Base-by-base conservation (phyloP, 2,888 invertebrate species). In the Hypena proboscidalis region DNA sequence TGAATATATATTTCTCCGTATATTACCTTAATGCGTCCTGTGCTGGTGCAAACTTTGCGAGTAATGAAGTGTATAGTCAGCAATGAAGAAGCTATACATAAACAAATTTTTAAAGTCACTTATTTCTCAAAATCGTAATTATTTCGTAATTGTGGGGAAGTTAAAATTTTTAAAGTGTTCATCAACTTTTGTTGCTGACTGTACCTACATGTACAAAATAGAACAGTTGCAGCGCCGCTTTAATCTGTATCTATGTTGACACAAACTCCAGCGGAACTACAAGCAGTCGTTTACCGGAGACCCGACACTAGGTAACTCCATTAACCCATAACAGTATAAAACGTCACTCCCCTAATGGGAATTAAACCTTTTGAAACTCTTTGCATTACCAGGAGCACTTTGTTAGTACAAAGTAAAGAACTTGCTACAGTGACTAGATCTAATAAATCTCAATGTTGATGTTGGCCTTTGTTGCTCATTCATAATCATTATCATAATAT, bases 281-380 rank as follows among this genome's bases (percentile, higher is more conserved):
- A 47, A 45, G 45, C 44, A 31, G 52, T 48, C 44, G 50, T 57
- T 65, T 48, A 57, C 65, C 42, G 46, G 40, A 26, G 44, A 53
- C 52, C 46, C 45, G 27, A 31, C 42, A 42, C 19, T 40, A 33
- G 41, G 42, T 64, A 50, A 64, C 65, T 61, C 60, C 45, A 64
- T 61, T 61, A 61, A 53, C 59, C 33, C 43, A 42, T 51, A 59
- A 49, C 48, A 44, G 45, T 59, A 53, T 57, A 60, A 45, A 51
- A 60, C 58, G 54, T 40, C 58, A 50, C 53, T 42, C 50, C 32
- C 44, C 65, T 62, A 65, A 62, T 60, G 48, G 54, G 58, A 60
- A 62, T 57, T 57, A 62, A 62, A 51, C 65, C 57, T 58, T 64
- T 62, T 54, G 34, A 58, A 64, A 61, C 56, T 61, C 55, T 54